These are phyloP conservation scores for Sardinella longiceps DNA, from an alignment of 2,797 vertebrate genomes.

Conservation along the genomic window DNA sequence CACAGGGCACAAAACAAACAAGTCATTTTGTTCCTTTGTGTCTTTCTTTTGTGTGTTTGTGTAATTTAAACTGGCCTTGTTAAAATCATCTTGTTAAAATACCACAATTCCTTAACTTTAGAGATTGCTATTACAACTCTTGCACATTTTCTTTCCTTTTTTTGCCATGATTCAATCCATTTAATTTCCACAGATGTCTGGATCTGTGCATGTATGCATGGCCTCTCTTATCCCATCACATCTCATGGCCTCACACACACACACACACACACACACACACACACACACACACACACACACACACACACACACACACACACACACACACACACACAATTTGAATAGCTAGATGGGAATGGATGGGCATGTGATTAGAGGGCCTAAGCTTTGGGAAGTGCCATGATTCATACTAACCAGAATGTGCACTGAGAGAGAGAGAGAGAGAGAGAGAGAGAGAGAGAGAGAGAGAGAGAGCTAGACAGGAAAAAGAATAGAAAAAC, in stretches of 20 bases:
- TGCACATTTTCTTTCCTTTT: neutral
- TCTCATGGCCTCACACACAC: neutral
- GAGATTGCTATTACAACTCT: neutral
- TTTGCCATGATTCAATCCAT: neutral
- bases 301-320: neutral
- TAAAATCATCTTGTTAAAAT: slow-evolving; percentile 1
- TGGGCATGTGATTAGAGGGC: slow-evolving; percentile 6
- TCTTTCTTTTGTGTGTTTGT: neutral
- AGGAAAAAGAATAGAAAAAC: neutral
- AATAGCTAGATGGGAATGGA: neutral
- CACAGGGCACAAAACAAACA: neutral
- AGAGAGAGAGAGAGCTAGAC: neutral
- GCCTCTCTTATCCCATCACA: too few relatives aligned
- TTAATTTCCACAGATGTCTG: neutral
- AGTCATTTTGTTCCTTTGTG: neutral
- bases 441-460: neutral
- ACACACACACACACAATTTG: neutral
- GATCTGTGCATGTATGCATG: neutral
- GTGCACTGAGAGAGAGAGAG: slow-evolving; percentile 2
- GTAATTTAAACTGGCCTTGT: slow-evolving; percentile 3
- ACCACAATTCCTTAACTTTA: neutral
- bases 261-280: neutral
- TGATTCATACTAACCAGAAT: neutral
- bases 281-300: neutral
- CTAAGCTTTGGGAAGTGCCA: neutral